Conservation (phyloP, 2,888 invertebrate genomes). For the Drosophila bunnanda region DNA sequence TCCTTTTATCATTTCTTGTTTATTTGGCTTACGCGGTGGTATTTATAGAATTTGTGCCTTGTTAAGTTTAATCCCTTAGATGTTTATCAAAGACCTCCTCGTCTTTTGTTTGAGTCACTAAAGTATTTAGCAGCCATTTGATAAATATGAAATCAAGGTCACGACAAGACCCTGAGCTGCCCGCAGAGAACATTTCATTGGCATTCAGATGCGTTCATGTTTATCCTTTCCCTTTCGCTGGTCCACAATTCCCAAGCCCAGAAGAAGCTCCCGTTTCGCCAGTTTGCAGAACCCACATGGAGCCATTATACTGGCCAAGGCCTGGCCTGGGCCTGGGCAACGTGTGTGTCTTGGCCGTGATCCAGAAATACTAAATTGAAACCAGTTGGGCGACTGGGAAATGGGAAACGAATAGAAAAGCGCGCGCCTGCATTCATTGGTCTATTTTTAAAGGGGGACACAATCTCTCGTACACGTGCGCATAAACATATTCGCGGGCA, state of each 20-base stretch:
- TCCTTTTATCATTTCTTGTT: neutral
- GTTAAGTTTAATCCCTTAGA: constrained; percentile 12
- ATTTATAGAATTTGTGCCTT: constrained; percentile 9
- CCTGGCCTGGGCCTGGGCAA: too few relatives aligned
- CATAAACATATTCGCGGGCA: constrained; percentile 19
- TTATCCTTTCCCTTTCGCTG: constrained; percentile 2
- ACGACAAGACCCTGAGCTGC: constrained; percentile 1
- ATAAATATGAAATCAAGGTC: constrained; percentile 16
- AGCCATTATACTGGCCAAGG: constrained; percentile 39
- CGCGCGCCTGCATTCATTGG: constrained; percentile 24
- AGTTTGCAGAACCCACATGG: constrained; percentile 18
- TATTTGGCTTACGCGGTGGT: neutral
- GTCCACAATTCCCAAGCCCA: constrained; percentile 12
- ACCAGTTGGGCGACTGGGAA: constrained; percentile 32
- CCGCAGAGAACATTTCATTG: constrained; percentile 18
- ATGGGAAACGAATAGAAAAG: constrained; percentile 11
- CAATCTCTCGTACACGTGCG: constrained; percentile 33
- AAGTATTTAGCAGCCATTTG: constrained; percentile 5
- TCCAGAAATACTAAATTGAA: constrained; percentile 40
- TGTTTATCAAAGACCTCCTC: neutral
- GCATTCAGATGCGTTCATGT: constrained; percentile 18
- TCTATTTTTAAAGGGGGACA: constrained; percentile 54
- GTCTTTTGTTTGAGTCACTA: neutral
- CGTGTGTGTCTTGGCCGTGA: constrained; percentile 38
- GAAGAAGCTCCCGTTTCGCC: constrained; percentile 4